Percentiles rank a stretch among this genome's conserved stretches.
phyloP scores from a whole-genome alignment of 2,113 vertebrate species.

The Lepus europaeus region DNA sequence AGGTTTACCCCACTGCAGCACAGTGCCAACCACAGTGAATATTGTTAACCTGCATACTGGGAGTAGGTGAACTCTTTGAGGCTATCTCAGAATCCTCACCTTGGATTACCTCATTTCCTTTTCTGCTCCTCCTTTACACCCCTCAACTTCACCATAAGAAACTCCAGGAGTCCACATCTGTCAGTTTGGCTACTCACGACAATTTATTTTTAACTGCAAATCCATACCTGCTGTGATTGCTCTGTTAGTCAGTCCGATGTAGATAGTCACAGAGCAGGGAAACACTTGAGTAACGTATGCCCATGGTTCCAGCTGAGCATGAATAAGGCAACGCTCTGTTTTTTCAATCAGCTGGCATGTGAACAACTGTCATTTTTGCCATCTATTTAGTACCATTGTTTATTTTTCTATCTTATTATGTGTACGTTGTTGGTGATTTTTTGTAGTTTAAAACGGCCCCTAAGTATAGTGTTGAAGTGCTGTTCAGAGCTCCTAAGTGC shows the following conservation, averaged over 20 bases:
- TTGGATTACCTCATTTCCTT: background rate
- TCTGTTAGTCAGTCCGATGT: background rate
- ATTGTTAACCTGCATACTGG: background rate
- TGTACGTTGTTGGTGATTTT: background rate
- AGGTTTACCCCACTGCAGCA: no score
- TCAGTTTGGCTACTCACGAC: background rate
- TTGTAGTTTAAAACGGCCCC: background rate
- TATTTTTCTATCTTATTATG: background rate
- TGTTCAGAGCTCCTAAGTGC: background rate
- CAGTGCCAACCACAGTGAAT: background rate
- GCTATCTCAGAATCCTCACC: background rate
- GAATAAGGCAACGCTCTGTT: background rate
- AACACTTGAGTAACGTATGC: background rate
- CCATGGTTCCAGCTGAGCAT: background rate
- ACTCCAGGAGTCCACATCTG: background rate
- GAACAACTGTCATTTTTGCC: background rate
- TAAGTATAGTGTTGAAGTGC: background rate
- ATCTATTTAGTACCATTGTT: background rate
- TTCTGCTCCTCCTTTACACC: background rate
- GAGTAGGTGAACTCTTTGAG: background rate
- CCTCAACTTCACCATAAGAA: background rate
- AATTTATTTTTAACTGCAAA: background rate
- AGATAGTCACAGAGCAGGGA: background rate
- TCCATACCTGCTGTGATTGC: background rate
- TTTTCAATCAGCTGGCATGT: background rate